Evolutionary conservation across 2,113 vertebrate genomes (phyloP).

Genomic region (Protomyctophum bolini): DNA sequence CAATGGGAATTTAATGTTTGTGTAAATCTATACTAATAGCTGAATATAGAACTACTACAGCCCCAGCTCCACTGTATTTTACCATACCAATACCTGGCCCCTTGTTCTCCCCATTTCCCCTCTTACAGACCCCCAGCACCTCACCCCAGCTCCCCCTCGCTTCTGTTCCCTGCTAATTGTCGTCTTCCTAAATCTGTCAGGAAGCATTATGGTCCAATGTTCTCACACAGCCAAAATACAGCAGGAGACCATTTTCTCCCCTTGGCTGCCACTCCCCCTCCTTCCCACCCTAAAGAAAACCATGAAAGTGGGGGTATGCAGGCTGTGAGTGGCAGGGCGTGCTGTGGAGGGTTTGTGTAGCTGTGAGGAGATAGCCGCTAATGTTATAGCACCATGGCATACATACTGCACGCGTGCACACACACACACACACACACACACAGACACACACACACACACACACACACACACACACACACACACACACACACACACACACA

Average conservation of each 20-base stretch:
- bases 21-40: no score
- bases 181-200: constrained; percentile 71
- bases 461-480: constrained; percentile 17
- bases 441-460: constrained; percentile 16
- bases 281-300: constrained; percentile 51
- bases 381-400: constrained; percentile 49
- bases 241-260: constrained; percentile 53
- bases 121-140: constrained; percentile 7
- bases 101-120: neutral
- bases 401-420: constrained; percentile 5
- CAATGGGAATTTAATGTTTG: no score
- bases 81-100: neutral
- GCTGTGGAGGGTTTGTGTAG: constrained; percentile 68
- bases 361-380: constrained; percentile 46
- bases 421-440: constrained; percentile 17
- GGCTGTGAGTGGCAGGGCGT: constrained; percentile 66
- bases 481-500: neutral
- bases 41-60: neutral
- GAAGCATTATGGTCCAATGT: constrained; percentile 57
- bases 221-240: constrained; percentile 63
- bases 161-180: constrained; percentile 63
- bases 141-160: constrained; percentile 26
- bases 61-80: neutral
- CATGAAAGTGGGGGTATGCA: constrained; percentile 42
- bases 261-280: constrained; percentile 9